These are phyloP conservation scores for Lucilia sericata DNA, from an alignment of 1,140 invertebrate genomes.

Conservation along the genomic window DNA sequence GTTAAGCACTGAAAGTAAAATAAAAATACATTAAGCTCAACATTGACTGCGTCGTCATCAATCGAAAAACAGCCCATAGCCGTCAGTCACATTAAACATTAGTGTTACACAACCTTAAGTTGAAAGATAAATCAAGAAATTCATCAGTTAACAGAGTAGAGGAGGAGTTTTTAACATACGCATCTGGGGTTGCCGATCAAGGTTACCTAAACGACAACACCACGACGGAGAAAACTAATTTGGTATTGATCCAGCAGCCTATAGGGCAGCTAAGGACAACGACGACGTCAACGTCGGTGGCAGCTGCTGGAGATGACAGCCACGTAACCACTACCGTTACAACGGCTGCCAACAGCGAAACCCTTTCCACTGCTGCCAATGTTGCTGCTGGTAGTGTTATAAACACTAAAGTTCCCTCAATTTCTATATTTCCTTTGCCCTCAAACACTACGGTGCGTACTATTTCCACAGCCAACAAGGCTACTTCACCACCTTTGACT, in stretches of 20 bases:
- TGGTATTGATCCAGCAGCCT: slow-evolving; percentile 16
- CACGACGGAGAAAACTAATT: slow-evolving; percentile 35
- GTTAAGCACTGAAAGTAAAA: slow-evolving; percentile 27
- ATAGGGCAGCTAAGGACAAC: slow-evolving; percentile 34
- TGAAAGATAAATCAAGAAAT: not conserved
- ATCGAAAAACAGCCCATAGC: not conserved
- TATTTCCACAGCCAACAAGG: slow-evolving; percentile 61
- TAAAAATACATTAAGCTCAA: not conserved
- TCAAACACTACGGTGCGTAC: slow-evolving; percentile 44
- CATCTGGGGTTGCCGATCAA: not conserved
- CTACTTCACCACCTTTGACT: slow-evolving; percentile 59
- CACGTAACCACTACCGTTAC: slow-evolving; percentile 35
- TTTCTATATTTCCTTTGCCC: slow-evolving; percentile 65
- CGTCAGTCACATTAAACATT: not conserved
- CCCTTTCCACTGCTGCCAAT: slow-evolving; percentile 54
- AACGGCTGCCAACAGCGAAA: slow-evolving; percentile 28
- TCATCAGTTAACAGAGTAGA: not conserved
- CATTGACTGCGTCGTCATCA: not conserved
- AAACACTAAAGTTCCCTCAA: slow-evolving; percentile 59
- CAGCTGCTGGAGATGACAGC: slow-evolving; percentile 22
- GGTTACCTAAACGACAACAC: slow-evolving; percentile 15
- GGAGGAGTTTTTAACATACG: not conserved
- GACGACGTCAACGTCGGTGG: not conserved
- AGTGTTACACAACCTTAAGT: not conserved
- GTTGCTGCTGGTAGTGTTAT: slow-evolving; percentile 45